Evolutionary conservation across 1,140 invertebrate genomes (phyloP).

Genomic region (Sesamia nonagrioides): DNA sequence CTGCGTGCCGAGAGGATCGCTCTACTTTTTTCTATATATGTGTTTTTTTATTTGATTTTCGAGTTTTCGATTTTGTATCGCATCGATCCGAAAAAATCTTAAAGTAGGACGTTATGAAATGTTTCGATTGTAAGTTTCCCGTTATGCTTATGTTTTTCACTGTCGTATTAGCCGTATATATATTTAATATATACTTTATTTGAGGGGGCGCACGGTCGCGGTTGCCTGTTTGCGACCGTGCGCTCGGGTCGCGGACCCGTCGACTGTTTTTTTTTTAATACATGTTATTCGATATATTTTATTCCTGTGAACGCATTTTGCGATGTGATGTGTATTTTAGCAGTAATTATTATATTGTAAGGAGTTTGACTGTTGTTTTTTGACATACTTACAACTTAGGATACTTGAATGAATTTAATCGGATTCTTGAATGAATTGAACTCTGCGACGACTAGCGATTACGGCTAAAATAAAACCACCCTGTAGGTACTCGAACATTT

Average conservation of each 20-base stretch:
- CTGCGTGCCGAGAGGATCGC: slow-evolving; percentile 73
- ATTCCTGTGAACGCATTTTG: slow-evolving; percentile 93
- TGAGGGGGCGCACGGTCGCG: slow-evolving; percentile 78
- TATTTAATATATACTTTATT: slow-evolving; percentile 83
- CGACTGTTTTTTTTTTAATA: slow-evolving; percentile 89
- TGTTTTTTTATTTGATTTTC: slow-evolving; percentile 88
- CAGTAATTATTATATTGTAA: slow-evolving; percentile 90
- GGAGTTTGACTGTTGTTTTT: slow-evolving; percentile 88
- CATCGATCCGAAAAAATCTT: slow-evolving; percentile 88
- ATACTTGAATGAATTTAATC: slow-evolving; percentile 83
- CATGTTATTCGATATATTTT: slow-evolving; percentile 93
- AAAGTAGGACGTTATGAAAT: slow-evolving; percentile 88
- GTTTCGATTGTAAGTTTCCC: slow-evolving; percentile 88
- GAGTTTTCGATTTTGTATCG: slow-evolving; percentile 88
- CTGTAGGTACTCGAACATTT: slow-evolving; percentile 88
- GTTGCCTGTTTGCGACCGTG: slow-evolving; percentile 86
- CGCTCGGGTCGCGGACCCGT: slow-evolving; percentile 84
- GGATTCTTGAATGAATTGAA: slow-evolving; percentile 74
- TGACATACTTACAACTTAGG: slow-evolving; percentile 87
- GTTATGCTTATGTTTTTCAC: slow-evolving; percentile 87
- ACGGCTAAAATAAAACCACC: slow-evolving; percentile 88
- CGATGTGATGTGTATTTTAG: slow-evolving; percentile 94
- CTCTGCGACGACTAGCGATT: slow-evolving; percentile 86
- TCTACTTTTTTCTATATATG: slow-evolving; percentile 86
- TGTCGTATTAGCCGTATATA: slow-evolving; percentile 85